These are phyloP conservation scores for Sisor rabdophorus DNA, from an alignment of 2,113 vertebrate species.

Conservation along the genomic window DNA sequence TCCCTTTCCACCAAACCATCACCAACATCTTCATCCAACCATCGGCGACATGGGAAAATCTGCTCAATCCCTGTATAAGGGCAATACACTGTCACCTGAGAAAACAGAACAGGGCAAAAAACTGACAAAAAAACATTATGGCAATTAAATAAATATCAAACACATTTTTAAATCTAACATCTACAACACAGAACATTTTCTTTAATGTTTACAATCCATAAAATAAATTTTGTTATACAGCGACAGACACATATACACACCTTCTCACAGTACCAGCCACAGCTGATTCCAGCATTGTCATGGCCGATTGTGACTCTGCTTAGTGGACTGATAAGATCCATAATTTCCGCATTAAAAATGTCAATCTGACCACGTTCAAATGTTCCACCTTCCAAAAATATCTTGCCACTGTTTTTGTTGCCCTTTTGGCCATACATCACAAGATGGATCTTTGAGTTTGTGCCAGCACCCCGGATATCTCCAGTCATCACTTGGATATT, in stretches of 20 bases:
- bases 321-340: slow-evolving; percentile 88
- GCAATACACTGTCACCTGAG: slow-evolving; percentile 89
- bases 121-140: no score
- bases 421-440: slow-evolving; percentile 89
- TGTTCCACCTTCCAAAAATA: slow-evolving; percentile 91
- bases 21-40: slow-evolving; percentile 92
- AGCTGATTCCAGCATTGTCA: slow-evolving; percentile 82
- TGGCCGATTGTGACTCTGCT: slow-evolving; percentile 92
- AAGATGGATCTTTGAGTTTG: slow-evolving; percentile 94
- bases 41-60: slow-evolving; percentile 87
- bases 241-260: slow-evolving; percentile 60
- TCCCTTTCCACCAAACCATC: slow-evolving; percentile 91
- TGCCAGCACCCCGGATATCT: slow-evolving; percentile 85
- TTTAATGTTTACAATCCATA: background rate
- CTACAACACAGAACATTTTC: background rate
- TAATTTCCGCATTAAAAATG: slow-evolving; percentile 89
- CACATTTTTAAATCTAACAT: background rate
- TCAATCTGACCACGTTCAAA: slow-evolving; percentile 89
- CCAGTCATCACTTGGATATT: slow-evolving; percentile 91
- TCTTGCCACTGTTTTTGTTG: slow-evolving; percentile 87
- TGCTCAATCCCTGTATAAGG: slow-evolving; percentile 93
- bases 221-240: background rate
- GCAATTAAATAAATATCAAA: background rate
- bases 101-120: background rate
- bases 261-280: slow-evolving; percentile 97